These are phyloP conservation scores for Oscheius sp. DNA, from an alignment of 2,888 invertebrate species.

Conservation along the genomic window DNA sequence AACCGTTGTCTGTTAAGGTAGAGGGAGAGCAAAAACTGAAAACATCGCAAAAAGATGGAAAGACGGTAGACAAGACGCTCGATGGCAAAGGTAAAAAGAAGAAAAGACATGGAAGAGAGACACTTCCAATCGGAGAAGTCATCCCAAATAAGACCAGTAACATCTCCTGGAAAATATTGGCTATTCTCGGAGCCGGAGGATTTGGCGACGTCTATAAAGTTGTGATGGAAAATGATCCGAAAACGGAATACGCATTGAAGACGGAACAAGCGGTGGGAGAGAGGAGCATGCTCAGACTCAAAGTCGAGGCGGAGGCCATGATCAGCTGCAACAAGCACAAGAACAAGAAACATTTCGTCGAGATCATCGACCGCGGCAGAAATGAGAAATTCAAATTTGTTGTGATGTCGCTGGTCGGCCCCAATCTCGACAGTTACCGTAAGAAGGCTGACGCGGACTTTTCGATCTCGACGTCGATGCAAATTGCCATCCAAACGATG, in stretches of 20 bases:
- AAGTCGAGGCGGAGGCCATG: conserved; percentile 30
- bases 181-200: conserved; percentile 30
- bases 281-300: conserved; percentile 29
- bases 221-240: background rate
- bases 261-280: conserved; percentile 27
- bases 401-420: conserved; percentile 35
- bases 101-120: too few species aligned
- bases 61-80: too few species aligned
- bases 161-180: conserved; percentile 17
- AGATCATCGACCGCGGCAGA: conserved; percentile 30
- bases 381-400: conserved; percentile 36
- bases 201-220: conserved; percentile 34
- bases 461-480: conserved; percentile 20
- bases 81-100: too few species aligned
- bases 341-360: conserved; percentile 27
- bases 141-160: background rate
- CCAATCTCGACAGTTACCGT: conserved; percentile 25
- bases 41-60: too few species aligned
- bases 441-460: conserved; percentile 14
- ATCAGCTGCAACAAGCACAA: background rate
- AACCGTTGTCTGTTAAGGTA: background rate
- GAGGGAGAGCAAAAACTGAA: too few species aligned
- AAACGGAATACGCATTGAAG: conserved; percentile 36
- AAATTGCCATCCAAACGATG: conserved; percentile 25
- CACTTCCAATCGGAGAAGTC: too few species aligned